phyloP scores from a whole-genome alignment of 2,113 vertebrate genomes.

The Hoplias malabaricus region DNA sequence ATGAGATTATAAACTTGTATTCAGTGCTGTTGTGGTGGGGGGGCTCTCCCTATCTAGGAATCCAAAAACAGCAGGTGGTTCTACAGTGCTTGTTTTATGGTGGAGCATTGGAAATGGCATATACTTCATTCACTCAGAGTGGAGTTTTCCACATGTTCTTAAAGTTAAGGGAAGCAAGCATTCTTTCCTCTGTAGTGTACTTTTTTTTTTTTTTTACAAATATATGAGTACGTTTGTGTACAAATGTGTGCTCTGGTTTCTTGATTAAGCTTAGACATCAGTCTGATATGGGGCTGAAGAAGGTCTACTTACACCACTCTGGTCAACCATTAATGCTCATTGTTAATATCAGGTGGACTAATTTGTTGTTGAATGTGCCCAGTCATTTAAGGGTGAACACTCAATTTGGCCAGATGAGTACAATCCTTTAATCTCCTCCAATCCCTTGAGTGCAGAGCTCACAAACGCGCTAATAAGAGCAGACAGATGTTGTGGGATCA shows the following conservation, averaged over 20 bases:
- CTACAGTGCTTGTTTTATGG: constrained; percentile 43
- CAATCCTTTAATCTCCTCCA: constrained; percentile 98
- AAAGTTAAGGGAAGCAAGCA: constrained; percentile 35
- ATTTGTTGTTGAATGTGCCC: constrained; percentile 94
- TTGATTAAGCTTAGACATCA: constrained; percentile 40
- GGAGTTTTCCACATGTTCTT: constrained; percentile 27
- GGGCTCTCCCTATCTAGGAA: constrained; percentile 42
- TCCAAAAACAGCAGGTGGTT: constrained; percentile 53
- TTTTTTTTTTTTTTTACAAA: constrained; percentile 26
- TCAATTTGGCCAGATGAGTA: constrained; percentile 92
- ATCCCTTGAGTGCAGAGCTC: constrained; percentile 88
- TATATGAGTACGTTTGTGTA: constrained; percentile 3
- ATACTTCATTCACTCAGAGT: constrained; percentile 35
- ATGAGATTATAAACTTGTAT: constrained; percentile 52
- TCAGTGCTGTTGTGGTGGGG: constrained; percentile 44
- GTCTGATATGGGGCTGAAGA: constrained; percentile 64
- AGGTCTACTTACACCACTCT: constrained; percentile 81
- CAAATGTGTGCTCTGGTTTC: constrained; percentile 14
- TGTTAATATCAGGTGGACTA: constrained; percentile 95
- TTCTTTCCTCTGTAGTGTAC: constrained; percentile 7
- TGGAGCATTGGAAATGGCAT: constrained; percentile 40
- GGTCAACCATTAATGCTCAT: constrained; percentile 84
- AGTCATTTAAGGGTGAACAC: constrained; percentile 90
- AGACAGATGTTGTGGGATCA: constrained; percentile 92
- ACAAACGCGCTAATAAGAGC: constrained; percentile 92